These are phyloP conservation scores for Hoplostethus atlanticus DNA, from an alignment of 2,797 vertebrate species.

Conservation along the genomic window DNA sequence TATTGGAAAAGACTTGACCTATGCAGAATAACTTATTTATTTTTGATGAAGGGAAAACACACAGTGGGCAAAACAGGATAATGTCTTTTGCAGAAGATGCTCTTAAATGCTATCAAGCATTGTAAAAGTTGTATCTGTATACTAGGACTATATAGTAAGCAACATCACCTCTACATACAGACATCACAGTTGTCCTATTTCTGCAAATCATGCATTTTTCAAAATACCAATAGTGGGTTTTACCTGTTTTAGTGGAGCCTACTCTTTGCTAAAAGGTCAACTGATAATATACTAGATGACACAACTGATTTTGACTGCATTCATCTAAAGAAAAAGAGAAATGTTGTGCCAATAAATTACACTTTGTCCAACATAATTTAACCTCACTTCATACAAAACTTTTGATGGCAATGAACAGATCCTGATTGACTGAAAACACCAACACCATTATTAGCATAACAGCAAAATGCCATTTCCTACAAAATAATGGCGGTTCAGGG, in stretches of 20 bases:
- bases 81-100: not conserved
- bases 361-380: too few relatives aligned
- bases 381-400: not conserved
- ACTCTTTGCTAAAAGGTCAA: too few relatives aligned
- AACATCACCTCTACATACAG: not conserved
- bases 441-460: constrained; percentile 67
- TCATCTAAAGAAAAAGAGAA: too few relatives aligned
- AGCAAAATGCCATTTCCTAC: constrained; percentile 82
- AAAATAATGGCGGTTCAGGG: constrained; percentile 78
- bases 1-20: not conserved
- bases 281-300: too few relatives aligned
- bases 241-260: not conserved
- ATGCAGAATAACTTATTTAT: not conserved
- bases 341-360: too few relatives aligned
- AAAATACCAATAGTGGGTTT: constrained; percentile 9
- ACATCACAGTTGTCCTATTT: too few relatives aligned
- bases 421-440: constrained; percentile 75
- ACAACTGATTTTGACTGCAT: too few relatives aligned
- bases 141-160: not conserved
- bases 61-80: not conserved
- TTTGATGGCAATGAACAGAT: constrained; percentile 23
- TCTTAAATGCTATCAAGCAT: not conserved
- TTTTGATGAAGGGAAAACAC: not conserved
- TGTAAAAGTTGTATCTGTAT: not conserved
- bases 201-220: not conserved